Conservation (phyloP, 1,140 invertebrate genomes). For the Megathymus violae region DNA sequence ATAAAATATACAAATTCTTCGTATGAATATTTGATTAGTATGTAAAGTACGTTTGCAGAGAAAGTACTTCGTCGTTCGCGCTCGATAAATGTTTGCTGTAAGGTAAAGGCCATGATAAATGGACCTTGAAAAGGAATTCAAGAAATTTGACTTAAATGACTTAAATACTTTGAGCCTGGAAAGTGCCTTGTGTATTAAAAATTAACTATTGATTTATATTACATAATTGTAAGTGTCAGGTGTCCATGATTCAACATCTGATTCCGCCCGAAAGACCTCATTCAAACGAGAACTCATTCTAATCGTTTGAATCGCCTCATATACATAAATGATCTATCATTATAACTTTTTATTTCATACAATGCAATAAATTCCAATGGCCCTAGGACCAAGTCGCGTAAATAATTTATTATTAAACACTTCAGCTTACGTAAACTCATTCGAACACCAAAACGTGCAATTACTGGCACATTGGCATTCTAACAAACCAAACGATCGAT, state of each 20-base stretch:
- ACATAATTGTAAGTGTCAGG: too few relatives aligned
- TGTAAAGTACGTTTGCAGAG: constrained; percentile 40
- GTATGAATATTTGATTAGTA: constrained; percentile 49
- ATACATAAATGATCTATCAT: too few relatives aligned
- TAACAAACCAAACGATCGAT: constrained; percentile 6
- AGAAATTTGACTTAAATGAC: too few relatives aligned
- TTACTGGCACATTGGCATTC: not conserved
- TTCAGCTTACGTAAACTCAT: constrained; percentile 7
- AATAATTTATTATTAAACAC: constrained; percentile 2
- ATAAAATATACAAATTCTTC: too few relatives aligned
- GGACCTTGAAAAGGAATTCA: not conserved
- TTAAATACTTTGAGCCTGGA: too few relatives aligned
- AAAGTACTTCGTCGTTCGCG: constrained; percentile 36
- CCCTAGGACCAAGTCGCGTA: constrained; percentile 19
- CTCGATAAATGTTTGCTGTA: not conserved
- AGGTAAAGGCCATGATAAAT: not conserved
- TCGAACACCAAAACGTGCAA: constrained; percentile 3
- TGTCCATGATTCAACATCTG: too few relatives aligned
- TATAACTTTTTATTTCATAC: not conserved
- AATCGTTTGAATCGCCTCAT: too few relatives aligned
- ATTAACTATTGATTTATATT: too few relatives aligned
- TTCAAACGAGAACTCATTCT: too few relatives aligned
- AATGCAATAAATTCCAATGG: not conserved
- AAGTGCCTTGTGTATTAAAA: too few relatives aligned
- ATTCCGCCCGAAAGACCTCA: too few relatives aligned